Base-by-base conservation (phyloP, 2,888 invertebrate species). In the Hofmannophila pseudospretella region DNA sequence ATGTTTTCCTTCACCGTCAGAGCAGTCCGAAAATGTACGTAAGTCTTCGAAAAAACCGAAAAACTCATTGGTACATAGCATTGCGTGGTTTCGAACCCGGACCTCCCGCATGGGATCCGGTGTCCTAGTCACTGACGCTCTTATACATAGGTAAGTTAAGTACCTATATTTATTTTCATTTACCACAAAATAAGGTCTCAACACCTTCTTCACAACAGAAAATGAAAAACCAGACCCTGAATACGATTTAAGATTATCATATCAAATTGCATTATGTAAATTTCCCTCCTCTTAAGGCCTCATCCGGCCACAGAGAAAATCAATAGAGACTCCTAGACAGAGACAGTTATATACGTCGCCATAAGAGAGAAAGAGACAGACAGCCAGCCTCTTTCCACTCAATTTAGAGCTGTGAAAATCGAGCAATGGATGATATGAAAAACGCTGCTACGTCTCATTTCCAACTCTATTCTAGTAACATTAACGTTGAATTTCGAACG, bases 221-320 rank as follows among this genome's bases (percentile, higher is more conserved):
- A 23, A 23, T n/a, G n/a, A n/a, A n/a, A 2, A 23, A n/a, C 23
- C 8, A 3, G 11, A 27, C 10, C 27, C 27, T 23, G 22, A 27
- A 19, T 4, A 36, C 31, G 36, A 34, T 29, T 33, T 23, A 31
- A 34, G 27, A 27, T 27, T 39, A 39, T 39, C 22, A 40, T 45
- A 54, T 46, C 49, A 65, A 63, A 67, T 64, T 58, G 62, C 62
- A 58, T 59, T 67, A 74, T 74, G 71, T 64, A 73, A 70, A 74
- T 73, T 62, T 49, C 5, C 23, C n/a, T 23, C 52, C 63, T 63
- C 58, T 60, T 62, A 61, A 56, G 55, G 52, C 49, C 49, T 51
- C 59, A 58, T 60, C 56, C 57, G 47, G 34, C 7, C 41, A n/a
- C 23, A 51, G 48, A 51, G 69, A 76, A 78, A 78, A 78, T 78